Conservation (phyloP, 2,797 vertebrate species). For the Urosaurus nigricauda region DNA sequence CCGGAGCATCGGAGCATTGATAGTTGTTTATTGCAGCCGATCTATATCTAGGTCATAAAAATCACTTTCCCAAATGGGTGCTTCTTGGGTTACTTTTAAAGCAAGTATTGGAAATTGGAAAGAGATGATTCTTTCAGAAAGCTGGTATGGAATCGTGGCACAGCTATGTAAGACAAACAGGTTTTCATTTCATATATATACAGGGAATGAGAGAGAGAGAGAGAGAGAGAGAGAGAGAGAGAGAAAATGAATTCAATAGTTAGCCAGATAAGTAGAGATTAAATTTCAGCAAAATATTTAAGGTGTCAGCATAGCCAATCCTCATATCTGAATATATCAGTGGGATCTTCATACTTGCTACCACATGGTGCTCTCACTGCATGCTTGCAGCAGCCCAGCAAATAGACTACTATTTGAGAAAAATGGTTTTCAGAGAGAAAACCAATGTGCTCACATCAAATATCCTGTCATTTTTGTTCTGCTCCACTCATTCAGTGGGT, state of each 20-base stretch:
- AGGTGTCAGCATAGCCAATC: too few species aligned
- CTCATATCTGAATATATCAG: background rate
- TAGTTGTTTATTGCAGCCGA: constrained; percentile 43
- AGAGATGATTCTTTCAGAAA: constrained; percentile 55
- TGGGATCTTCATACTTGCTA: background rate
- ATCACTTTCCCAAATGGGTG: constrained; percentile 56
- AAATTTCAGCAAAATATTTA: background rate
- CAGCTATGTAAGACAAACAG: constrained; percentile 51
- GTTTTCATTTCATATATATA: constrained; percentile 45
- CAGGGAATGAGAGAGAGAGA: too few species aligned
- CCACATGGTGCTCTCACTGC: background rate
- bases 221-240: background rate
- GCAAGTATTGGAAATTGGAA: constrained; percentile 52
- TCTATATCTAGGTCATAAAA: constrained; percentile 62
- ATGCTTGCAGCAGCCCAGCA: background rate
- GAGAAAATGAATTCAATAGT: background rate
- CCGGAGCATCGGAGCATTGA: constrained; percentile 53
- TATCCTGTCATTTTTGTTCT: background rate
- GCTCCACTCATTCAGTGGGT: background rate
- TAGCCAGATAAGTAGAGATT: constrained; percentile 2
- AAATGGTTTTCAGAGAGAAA: background rate
- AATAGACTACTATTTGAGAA: background rate
- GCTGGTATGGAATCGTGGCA: constrained; percentile 46
- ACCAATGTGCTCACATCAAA: constrained; percentile 1
- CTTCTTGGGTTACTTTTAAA: constrained; percentile 59